Base-by-base conservation (phyloP, 1,140 invertebrate genomes). In the Luehdorfia chinensis region DNA sequence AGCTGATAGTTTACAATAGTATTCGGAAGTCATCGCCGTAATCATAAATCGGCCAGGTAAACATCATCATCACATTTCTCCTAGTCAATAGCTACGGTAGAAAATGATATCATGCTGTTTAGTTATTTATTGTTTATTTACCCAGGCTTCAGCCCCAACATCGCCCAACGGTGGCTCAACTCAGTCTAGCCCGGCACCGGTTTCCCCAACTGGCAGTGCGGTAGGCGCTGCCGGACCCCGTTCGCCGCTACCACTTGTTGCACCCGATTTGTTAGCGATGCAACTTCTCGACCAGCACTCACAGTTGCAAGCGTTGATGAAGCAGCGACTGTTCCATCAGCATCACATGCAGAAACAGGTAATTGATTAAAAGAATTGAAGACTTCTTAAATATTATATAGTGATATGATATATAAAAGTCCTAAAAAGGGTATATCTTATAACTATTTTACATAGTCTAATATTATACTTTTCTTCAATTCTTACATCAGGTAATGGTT, bases 321-420 rank as follows among this genome's bases (percentile, higher is more conserved):
- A 87, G 53, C 86, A 87, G 43, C 61, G 84, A 1, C 66, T 87
- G 28, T 80, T 87, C 45, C 84, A 87, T 41, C 85, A 87, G 37
- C 86, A 87, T 46, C 84, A 87, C 51, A 86, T 87, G 83, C 86
- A 87, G 55, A 87, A 87, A 50, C 84, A 87, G 81, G 84, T 86
- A 41, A 6, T n/a, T n/a, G n/a, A n/a, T 13, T 39, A 23, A 11
- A 33, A n/a, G n/a, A n/a, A n/a, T n/a, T n/a, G n/a, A n/a, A n/a
- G n/a, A n/a, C n/a, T n/a, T n/a, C n/a, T n/a, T n/a, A n/a, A n/a
- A n/a, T n/a, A n/a, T n/a, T n/a, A n/a, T n/a, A n/a, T n/a, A n/a
- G n/a, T n/a, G n/a, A n/a, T n/a, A n/a, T n/a, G n/a, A n/a, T n/a
- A n/a, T n/a, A n/a, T n/a, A 23, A 5, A 1, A 33, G 11, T 2